phyloP scores from a whole-genome alignment of 1,140 invertebrate species.

The Drosophila pandora region DNA sequence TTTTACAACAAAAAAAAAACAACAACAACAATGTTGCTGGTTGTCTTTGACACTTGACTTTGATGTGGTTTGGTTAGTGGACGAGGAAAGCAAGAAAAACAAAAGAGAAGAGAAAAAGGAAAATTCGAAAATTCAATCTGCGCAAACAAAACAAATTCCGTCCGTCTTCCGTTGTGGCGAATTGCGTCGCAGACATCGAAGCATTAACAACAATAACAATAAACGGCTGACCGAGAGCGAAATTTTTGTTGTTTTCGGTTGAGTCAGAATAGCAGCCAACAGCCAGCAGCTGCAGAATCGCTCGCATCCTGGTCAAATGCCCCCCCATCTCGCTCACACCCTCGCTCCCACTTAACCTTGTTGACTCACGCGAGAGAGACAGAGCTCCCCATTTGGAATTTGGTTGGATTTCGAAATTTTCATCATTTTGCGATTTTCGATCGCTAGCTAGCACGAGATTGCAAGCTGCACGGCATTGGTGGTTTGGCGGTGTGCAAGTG shows the following conservation, averaged over 20 bases:
- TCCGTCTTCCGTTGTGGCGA: slow-evolving; percentile 44
- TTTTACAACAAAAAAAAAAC: slow-evolving; percentile 32
- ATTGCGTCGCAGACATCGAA: slow-evolving; percentile 72
- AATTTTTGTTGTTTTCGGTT: slow-evolving; percentile 26
- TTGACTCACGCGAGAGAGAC: slow-evolving; percentile 63
- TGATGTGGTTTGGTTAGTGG: slow-evolving; percentile 53
- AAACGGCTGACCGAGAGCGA: slow-evolving; percentile 42
- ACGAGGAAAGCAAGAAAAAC: slow-evolving; percentile 42
- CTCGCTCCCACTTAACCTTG: slow-evolving; percentile 52
- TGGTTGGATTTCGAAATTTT: slow-evolving; percentile 47
- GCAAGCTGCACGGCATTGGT: slow-evolving; percentile 5
- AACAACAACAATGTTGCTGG: slow-evolving; percentile 46
- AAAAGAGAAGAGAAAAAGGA: slow-evolving; percentile 25
- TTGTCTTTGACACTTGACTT: slow-evolving; percentile 78
- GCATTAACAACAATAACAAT: slow-evolving; percentile 56
- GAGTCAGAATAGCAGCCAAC: slow-evolving; percentile 12
- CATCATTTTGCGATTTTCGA: slow-evolving; percentile 27
- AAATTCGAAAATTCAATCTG: slow-evolving; percentile 46
- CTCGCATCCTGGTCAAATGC: slow-evolving; percentile 52
- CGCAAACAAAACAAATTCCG: slow-evolving; percentile 55
- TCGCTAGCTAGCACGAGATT: slow-evolving; percentile 12
- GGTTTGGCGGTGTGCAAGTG: neutral
- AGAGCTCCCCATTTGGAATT: slow-evolving; percentile 60
- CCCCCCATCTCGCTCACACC: slow-evolving; percentile 4
- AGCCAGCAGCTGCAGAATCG: slow-evolving; percentile 25